Conservation (phyloP, 2,888 invertebrate species). For the Eupithecia exiguata region DNA sequence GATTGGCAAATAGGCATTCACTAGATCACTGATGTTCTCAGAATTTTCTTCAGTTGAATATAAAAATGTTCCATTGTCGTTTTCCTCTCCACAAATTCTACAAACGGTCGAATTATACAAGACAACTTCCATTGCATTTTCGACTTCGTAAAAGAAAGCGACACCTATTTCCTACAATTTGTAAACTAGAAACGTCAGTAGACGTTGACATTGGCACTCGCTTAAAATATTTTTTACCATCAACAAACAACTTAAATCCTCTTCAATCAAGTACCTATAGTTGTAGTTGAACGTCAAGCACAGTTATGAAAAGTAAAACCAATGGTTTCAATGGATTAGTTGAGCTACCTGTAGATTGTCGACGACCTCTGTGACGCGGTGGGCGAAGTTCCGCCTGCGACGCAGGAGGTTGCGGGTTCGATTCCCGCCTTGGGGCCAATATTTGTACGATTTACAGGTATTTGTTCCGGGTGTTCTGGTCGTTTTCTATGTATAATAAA, state of each 20-base stretch:
- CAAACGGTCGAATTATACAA: conserved; percentile 88
- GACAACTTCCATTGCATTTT: conserved; percentile 75
- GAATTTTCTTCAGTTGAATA: conserved; percentile 84
- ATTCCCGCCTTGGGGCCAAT: too few relatives aligned
- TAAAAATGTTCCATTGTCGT: conserved; percentile 86
- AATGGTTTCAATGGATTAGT: too few relatives aligned
- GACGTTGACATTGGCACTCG: conserved; percentile 16
- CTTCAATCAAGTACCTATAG: too few relatives aligned
- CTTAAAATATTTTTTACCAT: background rate
- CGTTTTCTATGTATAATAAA: too few relatives aligned
- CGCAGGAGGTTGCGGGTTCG: too few relatives aligned
- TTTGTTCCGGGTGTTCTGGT: too few relatives aligned
- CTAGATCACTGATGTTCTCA: conserved; percentile 85
- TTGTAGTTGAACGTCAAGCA: background rate
- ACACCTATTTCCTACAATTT: conserved; percentile 71
- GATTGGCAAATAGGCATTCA: conserved; percentile 89
- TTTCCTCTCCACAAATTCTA: conserved; percentile 90
- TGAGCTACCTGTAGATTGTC: too few relatives aligned
- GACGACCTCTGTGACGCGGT: too few relatives aligned
- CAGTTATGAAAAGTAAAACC: background rate
- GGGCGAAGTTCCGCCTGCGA: too few relatives aligned
- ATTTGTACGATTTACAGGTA: too few relatives aligned
- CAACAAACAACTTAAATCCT: background rate
- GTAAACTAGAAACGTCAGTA: conserved; percentile 6
- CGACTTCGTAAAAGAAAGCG: conserved; percentile 52